Base-by-base conservation (phyloP, 2,113 vertebrate genomes). In the Psephotus haematonotus region DNA sequence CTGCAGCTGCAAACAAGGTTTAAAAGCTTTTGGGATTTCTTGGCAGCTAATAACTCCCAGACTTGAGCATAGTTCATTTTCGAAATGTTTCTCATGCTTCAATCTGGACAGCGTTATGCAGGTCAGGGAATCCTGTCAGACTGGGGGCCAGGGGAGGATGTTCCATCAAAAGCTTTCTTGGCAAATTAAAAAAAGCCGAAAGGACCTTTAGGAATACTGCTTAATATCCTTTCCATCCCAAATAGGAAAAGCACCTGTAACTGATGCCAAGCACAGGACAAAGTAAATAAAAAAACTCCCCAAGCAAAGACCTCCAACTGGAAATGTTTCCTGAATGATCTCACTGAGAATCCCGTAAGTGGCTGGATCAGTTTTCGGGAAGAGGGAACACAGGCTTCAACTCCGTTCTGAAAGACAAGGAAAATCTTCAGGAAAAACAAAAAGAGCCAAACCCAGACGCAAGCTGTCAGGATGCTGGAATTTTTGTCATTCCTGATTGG, bases 181-280 rank as follows among this genome's bases (percentile, higher is more conserved):
- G 95, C 82, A 96, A 93, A 93, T 95, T 82, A 19, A 47, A 60
- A 71, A 68, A 88, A 52, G 57, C 76, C 80, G 95, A 91, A 91
- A 95, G 72, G 86, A 92, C 92, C 92, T 94, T 90, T 88, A 93
- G 95, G 94, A 97, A 95, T 97, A 90, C 64, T 85, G 89, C 86
- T 95, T 94, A 71, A 95, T 94, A 92, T 72, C 81, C 86, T 96
- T 92, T 95, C 95, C 91, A 83, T 94, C 94, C 84, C 90, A 95
- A 96, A 91, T 94, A 93, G 86, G 95, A 96, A 97, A 96, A 97
- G 92, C 90, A 97, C 96, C 92, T 96, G 87, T 88, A 91, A 86
- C 69, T 86, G 82, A 93, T 96, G 92, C 97, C 93, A 97, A 97
- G 84, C 88, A 71, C 47, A 94, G 87, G 86, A 95, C 89, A 87